Percentiles rank a stretch among this genome's conserved stretches.
These are phyloP conservation scores for Lepidocyrtoides sp. DNA, from an alignment of 2,888 invertebrate species.

Conservation along the genomic window DNA sequence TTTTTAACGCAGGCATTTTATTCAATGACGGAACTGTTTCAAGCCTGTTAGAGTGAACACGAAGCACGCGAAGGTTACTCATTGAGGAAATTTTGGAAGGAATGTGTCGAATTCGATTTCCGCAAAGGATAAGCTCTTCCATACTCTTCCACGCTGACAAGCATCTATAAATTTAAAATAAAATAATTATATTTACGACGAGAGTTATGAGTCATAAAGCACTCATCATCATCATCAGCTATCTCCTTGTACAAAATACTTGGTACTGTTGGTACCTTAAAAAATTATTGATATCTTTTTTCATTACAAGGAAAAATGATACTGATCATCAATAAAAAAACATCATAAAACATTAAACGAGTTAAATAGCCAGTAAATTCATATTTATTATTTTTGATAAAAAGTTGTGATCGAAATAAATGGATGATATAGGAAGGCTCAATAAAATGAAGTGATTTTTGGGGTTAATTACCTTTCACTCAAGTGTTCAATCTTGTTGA, in stretches of 20 bases:
- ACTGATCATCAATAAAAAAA: not conserved
- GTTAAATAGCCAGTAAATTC: not conserved
- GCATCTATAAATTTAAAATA: conserved; percentile 88
- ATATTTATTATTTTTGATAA: not conserved
- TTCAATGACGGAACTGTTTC: conserved; percentile 92
- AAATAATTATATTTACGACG: no score
- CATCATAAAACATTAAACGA: not conserved
- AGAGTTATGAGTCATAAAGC: not conserved
- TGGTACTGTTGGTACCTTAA: not conserved
- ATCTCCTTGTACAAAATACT: no score
- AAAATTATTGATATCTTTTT: not conserved
- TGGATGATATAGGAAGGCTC: not conserved
- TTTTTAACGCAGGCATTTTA: conserved; percentile 91
- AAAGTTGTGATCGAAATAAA: not conserved
- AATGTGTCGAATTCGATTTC: conserved; percentile 92
- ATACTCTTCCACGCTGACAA: conserved; percentile 92
- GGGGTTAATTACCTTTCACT: conserved; percentile 82
- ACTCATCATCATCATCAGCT: no score
- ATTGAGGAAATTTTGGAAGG: conserved; percentile 92
- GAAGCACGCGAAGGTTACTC: conserved; percentile 91
- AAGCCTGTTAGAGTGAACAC: conserved; percentile 94
- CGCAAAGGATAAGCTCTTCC: conserved; percentile 94
- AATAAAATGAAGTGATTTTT: not conserved
- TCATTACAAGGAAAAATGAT: not conserved
- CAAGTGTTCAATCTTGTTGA: conserved; percentile 84